These are phyloP conservation scores for Rhamphomyia laevipes DNA, from an alignment of 2,888 invertebrate species.

Conservation along the genomic window DNA sequence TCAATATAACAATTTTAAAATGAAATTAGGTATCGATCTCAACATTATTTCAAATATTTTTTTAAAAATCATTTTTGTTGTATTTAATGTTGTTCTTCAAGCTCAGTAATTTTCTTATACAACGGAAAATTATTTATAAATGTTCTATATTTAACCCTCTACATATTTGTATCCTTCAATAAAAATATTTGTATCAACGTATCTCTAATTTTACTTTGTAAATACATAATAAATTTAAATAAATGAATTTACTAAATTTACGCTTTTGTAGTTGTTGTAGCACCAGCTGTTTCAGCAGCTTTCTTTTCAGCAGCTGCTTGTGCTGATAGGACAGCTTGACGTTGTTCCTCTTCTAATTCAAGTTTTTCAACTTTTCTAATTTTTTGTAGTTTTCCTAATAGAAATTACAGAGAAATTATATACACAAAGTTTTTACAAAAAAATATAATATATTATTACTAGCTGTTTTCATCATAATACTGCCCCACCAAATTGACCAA, in stretches of 20 bases:
- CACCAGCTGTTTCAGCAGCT: constrained; percentile 39
- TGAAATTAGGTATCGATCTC: too few species aligned
- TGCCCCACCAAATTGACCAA: constrained; percentile 97
- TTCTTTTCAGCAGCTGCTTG: constrained; percentile 37
- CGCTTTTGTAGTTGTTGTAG: constrained; percentile 2
- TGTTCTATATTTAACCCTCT: too few species aligned
- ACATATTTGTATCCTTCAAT: too few species aligned
- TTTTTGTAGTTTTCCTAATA: constrained; percentile 51
- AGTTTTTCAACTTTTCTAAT: constrained; percentile 43
- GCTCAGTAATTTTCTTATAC: too few species aligned
- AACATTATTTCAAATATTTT: too few species aligned
- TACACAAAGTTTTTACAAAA: background rate
- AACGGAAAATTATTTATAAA: too few species aligned
- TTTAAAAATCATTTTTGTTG: too few species aligned
- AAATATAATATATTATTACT: constrained; percentile 47
- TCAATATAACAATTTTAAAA: too few species aligned
- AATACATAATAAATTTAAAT: too few species aligned
- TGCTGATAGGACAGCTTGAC: constrained; percentile 38
- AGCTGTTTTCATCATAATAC: constrained; percentile 79
- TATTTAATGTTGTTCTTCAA: too few species aligned
- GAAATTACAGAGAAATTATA: background rate
- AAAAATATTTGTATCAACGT: too few species aligned
- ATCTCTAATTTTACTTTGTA: too few species aligned
- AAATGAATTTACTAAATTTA: background rate
- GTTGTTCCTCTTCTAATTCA: constrained; percentile 38